Conservation (phyloP, 2,888 invertebrate genomes). For the Eilema caniola region DNA sequence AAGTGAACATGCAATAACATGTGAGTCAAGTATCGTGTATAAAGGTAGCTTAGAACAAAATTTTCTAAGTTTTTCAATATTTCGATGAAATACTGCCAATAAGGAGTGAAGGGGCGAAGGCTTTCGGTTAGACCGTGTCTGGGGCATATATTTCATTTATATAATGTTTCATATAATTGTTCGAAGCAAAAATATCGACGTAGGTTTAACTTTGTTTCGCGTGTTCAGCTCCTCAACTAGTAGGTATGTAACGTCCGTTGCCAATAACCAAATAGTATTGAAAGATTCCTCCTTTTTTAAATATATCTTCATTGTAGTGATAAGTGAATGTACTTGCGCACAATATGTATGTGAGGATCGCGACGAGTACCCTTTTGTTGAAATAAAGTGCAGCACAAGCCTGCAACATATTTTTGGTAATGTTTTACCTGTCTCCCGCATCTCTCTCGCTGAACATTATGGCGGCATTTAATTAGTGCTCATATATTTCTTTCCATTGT, state of each 20-base stretch:
- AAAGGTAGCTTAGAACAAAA: constrained; percentile 80
- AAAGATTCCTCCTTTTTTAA: constrained; percentile 74
- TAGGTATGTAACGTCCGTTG: constrained; percentile 73
- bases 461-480: constrained; percentile 79
- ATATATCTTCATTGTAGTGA: constrained; percentile 75
- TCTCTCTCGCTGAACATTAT: constrained; percentile 68
- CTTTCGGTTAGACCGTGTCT: constrained; percentile 41
- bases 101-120: constrained; percentile 50
- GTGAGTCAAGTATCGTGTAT: constrained; percentile 81
- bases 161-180: constrained; percentile 43
- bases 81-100: constrained; percentile 82
- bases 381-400: constrained; percentile 66
- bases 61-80: constrained; percentile 84
- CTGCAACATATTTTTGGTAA: constrained; percentile 84
- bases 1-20: constrained; percentile 80
- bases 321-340: constrained; percentile 82
- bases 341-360: constrained; percentile 66
- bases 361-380: constrained; percentile 57
- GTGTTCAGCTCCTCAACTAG: constrained; percentile 65
- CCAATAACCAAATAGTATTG: constrained; percentile 83
- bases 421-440: constrained; percentile 68
- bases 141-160: constrained; percentile 45
- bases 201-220: constrained; percentile 64
- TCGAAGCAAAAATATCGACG: constrained; percentile 45
- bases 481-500: constrained; percentile 75